These are phyloP conservation scores for Heteromyza rotundicornis DNA, from an alignment of 2,888 invertebrate species.

Conservation along the genomic window DNA sequence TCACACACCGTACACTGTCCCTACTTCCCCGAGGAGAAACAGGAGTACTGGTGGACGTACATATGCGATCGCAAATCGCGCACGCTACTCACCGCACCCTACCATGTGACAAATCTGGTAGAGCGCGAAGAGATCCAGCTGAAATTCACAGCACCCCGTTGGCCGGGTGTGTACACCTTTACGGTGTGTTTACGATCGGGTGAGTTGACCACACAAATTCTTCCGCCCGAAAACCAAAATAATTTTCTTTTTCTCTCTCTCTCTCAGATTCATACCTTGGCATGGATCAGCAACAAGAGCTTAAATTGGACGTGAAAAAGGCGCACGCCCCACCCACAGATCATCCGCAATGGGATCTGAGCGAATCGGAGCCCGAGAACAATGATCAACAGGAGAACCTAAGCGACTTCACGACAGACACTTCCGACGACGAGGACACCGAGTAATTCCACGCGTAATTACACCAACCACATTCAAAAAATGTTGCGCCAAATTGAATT, in stretches of 20 bases:
- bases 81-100: conserved; percentile 89
- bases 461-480: not conserved
- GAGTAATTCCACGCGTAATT: conserved; percentile 35
- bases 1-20: conserved; percentile 98
- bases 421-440: conserved; percentile 68
- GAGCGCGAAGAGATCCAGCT: conserved; percentile 90
- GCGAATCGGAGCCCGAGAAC: conserved; percentile 85
- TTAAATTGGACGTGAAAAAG: conserved; percentile 97
- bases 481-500: no score
- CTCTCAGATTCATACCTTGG: conserved; percentile 89
- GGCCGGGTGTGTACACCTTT: conserved; percentile 91
- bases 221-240: not conserved
- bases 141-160: conserved; percentile 94
- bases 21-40: conserved; percentile 91
- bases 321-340: conserved; percentile 89
- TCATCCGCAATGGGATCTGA: conserved; percentile 98
- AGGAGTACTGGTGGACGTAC: conserved; percentile 99
- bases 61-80: conserved; percentile 94
- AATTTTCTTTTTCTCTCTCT: not conserved
- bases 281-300: conserved; percentile 92
- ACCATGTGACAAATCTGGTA: conserved; percentile 91
- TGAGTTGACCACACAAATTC: conserved; percentile 39
- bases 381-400: conserved; percentile 69
- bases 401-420: conserved; percentile 72
- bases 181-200: conserved; percentile 89